Evolutionary conservation across 2,113 vertebrate genomes (phyloP).

Genomic region (Meleagris gallopavo): DNA sequence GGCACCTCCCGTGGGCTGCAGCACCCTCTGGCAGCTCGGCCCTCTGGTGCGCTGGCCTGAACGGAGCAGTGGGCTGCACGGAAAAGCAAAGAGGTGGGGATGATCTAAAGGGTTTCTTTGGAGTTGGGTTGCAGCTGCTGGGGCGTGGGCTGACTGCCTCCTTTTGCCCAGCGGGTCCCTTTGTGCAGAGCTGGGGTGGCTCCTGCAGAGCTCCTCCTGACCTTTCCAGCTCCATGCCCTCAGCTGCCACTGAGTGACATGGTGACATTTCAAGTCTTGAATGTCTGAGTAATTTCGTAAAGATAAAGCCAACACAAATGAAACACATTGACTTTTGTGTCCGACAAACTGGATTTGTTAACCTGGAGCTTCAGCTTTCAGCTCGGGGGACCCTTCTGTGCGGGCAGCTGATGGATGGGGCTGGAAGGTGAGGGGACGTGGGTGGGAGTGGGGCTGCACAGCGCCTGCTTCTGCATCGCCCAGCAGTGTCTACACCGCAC

Average conservation of each 20-base stretch:
- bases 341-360: constrained; percentile 42
- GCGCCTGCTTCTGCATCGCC: neutral
- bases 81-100: neutral
- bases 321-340: constrained; percentile 38
- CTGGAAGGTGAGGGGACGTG: neutral
- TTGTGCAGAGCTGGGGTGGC: neutral
- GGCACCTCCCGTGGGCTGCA: neutral
- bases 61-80: neutral
- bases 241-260: constrained; percentile 5
- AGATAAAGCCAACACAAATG: neutral
- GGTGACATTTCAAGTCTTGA: constrained; percentile 48
- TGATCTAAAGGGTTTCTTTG: neutral
- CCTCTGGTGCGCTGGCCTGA: neutral
- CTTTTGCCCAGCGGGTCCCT: neutral
- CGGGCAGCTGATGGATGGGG: neutral
- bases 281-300: constrained; percentile 21
- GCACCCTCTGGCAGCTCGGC: neutral
- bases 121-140: neutral
- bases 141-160: neutral
- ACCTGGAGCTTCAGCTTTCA: constrained; percentile 22
- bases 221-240: constrained; percentile 32
- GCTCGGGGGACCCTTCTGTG: neutral
- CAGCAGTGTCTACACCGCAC: rapidly evolving
- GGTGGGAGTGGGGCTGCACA: neutral
- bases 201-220: neutral